Conservation (phyloP, 2,888 invertebrate genomes). For the Nymphalis c-album region DNA sequence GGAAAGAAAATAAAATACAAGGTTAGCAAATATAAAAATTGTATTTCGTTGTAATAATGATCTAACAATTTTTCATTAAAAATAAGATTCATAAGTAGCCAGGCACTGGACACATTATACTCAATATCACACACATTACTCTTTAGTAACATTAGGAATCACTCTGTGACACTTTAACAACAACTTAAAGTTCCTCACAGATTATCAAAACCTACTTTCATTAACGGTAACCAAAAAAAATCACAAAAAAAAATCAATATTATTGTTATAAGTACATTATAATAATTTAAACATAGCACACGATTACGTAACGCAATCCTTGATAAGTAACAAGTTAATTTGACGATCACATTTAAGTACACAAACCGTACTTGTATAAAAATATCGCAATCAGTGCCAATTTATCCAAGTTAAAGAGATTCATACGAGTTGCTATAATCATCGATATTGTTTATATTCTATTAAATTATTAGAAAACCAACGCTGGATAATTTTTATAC, state of each 20-base stretch:
- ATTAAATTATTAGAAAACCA: too few species aligned
- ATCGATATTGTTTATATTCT: too few species aligned
- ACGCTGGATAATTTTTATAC: too few species aligned
- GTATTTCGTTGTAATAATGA: constrained; percentile 59
- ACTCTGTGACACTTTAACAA: constrained; percentile 27
- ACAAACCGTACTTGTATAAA: constrained; percentile 52
- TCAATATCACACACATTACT: constrained; percentile 56
- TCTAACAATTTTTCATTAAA: constrained; percentile 52
- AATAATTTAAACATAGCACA: constrained; percentile 14
- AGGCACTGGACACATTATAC: constrained; percentile 57
- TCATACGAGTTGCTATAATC: too few species aligned
- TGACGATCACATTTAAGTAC: constrained; percentile 57
- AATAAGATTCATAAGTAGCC: constrained; percentile 48
- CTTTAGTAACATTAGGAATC: constrained; percentile 29
- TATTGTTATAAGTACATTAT: constrained; percentile 16
- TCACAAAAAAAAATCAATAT: constrained; percentile 28
- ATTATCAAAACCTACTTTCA: constrained; percentile 19
- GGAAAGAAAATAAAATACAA: constrained; percentile 40
- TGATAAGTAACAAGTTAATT: constrained; percentile 29
- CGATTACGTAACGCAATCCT: constrained; percentile 15
- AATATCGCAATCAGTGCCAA: too few species aligned
- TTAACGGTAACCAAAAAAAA: constrained; percentile 31
- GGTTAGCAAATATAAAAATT: constrained; percentile 55
- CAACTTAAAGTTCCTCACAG: constrained; percentile 26
- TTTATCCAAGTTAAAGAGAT: too few species aligned